These are phyloP conservation scores for Zapornia atra DNA, from an alignment of 2,113 vertebrate species.

Conservation along the genomic window DNA sequence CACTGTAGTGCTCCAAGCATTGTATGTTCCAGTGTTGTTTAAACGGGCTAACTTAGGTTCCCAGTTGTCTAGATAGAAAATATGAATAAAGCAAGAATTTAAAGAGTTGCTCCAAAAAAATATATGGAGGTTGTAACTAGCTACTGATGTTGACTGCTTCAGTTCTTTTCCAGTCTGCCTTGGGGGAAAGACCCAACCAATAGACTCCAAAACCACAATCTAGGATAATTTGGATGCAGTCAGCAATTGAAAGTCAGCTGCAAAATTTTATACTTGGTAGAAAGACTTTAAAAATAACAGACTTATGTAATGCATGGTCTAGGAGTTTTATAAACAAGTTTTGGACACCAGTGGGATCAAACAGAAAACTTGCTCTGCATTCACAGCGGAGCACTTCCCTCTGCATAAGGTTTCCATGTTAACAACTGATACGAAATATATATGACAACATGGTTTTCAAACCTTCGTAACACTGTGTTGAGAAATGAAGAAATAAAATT, in stretches of 20 bases:
- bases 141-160: background rate
- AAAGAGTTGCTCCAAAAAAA: background rate
- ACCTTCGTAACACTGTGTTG: background rate
- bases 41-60: conserved; percentile 88
- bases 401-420: background rate
- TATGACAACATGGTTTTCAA: background rate
- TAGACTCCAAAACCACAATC: background rate
- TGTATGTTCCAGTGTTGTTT: conserved; percentile 86
- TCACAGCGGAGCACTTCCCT: background rate
- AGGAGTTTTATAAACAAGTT: background rate
- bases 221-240: background rate
- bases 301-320: background rate
- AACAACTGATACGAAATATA: background rate
- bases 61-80: conserved; percentile 82
- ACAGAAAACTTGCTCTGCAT: background rate
- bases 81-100: background rate
- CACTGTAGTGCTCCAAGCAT: conserved; percentile 89
- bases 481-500: background rate
- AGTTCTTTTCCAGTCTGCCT: background rate
- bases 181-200: background rate
- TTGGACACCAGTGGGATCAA: background rate
- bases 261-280: background rate
- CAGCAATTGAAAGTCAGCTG: background rate
- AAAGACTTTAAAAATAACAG: background rate
- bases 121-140: background rate